Conservation (phyloP, 2,113 vertebrate genomes). For the Gobio gobio region DNA sequence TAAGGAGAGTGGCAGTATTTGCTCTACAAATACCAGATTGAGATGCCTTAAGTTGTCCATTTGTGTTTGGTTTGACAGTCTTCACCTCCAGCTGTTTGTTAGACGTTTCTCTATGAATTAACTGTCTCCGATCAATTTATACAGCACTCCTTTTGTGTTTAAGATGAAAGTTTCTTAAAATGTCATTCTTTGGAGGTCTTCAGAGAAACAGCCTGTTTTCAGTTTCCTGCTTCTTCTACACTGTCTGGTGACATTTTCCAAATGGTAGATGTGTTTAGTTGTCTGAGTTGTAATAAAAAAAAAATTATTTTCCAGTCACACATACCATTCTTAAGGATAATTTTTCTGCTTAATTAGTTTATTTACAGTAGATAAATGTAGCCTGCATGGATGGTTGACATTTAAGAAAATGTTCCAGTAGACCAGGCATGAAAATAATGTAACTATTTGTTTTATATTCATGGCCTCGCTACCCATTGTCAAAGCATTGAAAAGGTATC, state of each 20-base stretch:
- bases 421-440: background rate
- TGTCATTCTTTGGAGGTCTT: background rate
- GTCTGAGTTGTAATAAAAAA: no score
- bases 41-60: background rate
- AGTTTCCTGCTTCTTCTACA: background rate
- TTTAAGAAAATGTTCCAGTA: background rate
- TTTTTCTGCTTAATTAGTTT: background rate
- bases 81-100: background rate
- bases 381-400: background rate
- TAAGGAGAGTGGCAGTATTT: background rate
- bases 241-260: constrained; percentile 26
- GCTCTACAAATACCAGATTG: background rate
- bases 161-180: background rate
- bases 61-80: background rate
- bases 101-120: background rate
- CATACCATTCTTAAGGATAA: background rate
- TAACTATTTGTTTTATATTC: background rate
- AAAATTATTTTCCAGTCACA: background rate
- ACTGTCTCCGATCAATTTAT: background rate
- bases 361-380: constrained; percentile 3
- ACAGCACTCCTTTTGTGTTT: background rate
- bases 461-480: no score
- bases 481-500: background rate
- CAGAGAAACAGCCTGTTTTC: background rate
- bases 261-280: constrained; percentile 5